Evolutionary conservation across 2,113 vertebrate species (phyloP).

Genomic region (Lophochroa leadbeateri): DNA sequence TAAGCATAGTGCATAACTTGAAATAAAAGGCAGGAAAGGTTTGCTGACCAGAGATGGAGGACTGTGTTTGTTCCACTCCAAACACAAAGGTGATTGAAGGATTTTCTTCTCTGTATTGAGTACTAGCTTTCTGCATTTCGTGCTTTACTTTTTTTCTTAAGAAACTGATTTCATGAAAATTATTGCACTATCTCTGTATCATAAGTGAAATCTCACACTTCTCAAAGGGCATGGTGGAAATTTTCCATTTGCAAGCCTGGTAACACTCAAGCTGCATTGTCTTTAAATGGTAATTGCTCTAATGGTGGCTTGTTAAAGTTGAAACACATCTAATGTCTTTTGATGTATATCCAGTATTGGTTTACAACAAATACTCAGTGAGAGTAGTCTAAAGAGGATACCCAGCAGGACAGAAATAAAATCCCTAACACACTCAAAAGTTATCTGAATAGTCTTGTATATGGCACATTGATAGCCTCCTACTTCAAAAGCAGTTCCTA

Average conservation of each 20-base stretch:
- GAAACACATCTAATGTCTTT: neutral
- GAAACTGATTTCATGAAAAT: neutral
- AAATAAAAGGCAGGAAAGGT: neutral
- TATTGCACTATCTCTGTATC: neutral
- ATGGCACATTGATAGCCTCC: neutral
- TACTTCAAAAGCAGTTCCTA: neutral
- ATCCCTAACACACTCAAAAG: neutral
- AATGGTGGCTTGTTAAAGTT: neutral
- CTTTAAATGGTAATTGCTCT: neutral
- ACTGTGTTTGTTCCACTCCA: neutral
- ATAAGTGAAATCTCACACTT: neutral
- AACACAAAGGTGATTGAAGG: neutral
- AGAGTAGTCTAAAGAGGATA: neutral
- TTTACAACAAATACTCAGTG: neutral
- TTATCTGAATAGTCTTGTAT: neutral
- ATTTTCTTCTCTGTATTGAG: neutral
- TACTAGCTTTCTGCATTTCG: neutral
- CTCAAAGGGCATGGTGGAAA: neutral
- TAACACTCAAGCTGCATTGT: neutral
- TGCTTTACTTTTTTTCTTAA: neutral
- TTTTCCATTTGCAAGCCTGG: neutral
- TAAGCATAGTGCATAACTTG: rapidly evolving
- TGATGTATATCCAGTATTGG: neutral
- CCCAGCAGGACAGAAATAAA: neutral
- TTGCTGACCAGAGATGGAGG: neutral